These are phyloP conservation scores for Gopherus flavomarginatus DNA, from an alignment of 2,113 vertebrate species.

Conservation along the genomic window DNA sequence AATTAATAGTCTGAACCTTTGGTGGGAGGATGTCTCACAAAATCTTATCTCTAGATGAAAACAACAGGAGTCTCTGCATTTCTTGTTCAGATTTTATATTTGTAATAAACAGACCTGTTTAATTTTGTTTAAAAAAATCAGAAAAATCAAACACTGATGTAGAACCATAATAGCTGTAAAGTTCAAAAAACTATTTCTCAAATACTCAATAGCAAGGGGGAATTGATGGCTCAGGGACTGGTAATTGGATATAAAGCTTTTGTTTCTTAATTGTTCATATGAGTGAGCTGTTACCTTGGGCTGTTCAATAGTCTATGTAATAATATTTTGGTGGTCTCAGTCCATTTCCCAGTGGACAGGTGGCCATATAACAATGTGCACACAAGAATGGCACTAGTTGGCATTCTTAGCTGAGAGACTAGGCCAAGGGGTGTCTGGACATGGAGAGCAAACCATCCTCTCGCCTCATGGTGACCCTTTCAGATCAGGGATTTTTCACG, in stretches of 20 bases:
- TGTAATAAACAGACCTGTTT: not conserved
- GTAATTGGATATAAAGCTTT: not conserved
- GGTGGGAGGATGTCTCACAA: not conserved
- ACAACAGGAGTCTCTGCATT: not conserved
- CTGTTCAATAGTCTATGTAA: rapidly evolving
- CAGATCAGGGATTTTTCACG: not conserved
- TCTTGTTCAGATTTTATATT: not conserved
- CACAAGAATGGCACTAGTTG: not conserved
- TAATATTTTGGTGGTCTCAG: not conserved
- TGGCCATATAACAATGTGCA: rapidly evolving
- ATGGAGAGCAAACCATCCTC: not conserved
- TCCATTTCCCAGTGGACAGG: rapidly evolving
- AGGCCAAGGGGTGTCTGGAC: not conserved
- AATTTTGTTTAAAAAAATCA: not conserved
- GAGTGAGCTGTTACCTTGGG: rapidly evolving
- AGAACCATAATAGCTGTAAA: not conserved
- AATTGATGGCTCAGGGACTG: not conserved
- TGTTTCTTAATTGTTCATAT: not conserved
- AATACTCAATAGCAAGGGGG: not conserved
- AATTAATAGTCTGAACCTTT: not conserved
- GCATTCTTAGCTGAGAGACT: not conserved
- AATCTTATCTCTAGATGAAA: not conserved
- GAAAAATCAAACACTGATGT: not conserved
- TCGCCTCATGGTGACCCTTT: not conserved
- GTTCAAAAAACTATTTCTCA: not conserved